Evolutionary conservation across 2,888 invertebrate genomes (phyloP).

Genomic region (Pachycephus smyrnensis): DNA sequence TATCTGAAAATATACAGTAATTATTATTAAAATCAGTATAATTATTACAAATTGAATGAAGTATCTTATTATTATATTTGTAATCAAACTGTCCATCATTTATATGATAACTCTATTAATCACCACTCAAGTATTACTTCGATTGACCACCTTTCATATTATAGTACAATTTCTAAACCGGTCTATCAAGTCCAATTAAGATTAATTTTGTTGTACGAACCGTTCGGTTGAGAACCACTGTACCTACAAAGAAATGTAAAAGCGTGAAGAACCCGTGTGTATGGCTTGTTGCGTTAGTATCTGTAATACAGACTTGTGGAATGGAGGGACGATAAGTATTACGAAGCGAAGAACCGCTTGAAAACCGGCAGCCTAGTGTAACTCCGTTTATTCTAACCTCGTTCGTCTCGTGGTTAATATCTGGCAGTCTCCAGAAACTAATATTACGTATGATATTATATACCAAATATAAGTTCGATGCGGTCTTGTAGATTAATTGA

Average conservation of each 20-base stretch:
- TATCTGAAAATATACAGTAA: neutral
- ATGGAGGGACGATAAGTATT: neutral
- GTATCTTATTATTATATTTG: neutral
- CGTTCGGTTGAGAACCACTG: neutral
- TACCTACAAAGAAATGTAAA: neutral
- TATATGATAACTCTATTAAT: neutral
- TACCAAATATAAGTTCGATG: neutral
- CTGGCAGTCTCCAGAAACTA: neutral
- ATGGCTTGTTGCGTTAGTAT: neutral
- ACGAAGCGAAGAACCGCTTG: constrained; percentile 21
- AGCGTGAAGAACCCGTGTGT: neutral
- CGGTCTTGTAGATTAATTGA: neutral
- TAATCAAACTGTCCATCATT: neutral
- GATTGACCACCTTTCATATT: neutral
- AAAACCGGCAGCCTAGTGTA: constrained; percentile 30
- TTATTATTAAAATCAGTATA: neutral
- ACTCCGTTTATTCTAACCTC: constrained; percentile 28
- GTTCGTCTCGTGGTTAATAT: constrained; percentile 31
- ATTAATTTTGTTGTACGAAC: neutral
- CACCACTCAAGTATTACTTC: neutral
- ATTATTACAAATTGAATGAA: neutral
- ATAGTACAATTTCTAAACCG: neutral
- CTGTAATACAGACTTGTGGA: neutral
- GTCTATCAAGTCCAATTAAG: neutral
- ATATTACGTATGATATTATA: neutral